phyloP scores from a whole-genome alignment of 2,888 invertebrate genomes.

The Omphaloscelis lunosa region DNA sequence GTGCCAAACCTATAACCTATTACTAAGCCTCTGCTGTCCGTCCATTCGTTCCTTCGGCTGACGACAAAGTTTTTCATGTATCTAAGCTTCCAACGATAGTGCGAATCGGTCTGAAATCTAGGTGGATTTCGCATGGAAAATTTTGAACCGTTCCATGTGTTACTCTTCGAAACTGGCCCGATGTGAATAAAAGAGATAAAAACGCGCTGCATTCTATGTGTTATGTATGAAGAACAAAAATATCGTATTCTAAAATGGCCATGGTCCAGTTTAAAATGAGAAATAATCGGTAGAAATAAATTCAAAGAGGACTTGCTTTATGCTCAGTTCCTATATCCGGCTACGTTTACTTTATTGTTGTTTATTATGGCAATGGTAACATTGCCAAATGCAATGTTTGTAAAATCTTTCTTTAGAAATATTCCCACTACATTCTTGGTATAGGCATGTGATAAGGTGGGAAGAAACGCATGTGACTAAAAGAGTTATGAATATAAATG shows the following conservation, averaged over 20 bases:
- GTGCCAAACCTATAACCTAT: too few species aligned
- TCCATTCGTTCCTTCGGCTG: too few species aligned
- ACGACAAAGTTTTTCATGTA: not conserved
- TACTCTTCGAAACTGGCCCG: slow-evolving; percentile 14
- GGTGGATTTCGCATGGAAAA: slow-evolving; percentile 21
- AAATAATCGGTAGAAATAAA: not conserved
- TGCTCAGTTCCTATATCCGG: not conserved
- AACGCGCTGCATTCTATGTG: not conserved
- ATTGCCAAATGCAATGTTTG: not conserved
- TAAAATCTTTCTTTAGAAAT: slow-evolving; percentile 5
- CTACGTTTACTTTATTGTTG: not conserved
- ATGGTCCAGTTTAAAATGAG: slow-evolving; percentile 6
- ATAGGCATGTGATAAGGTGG: too few species aligned
- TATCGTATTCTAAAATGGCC: not conserved
- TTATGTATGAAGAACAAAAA: not conserved
- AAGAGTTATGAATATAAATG: too few species aligned
- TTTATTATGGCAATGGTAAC: slow-evolving; percentile 17
- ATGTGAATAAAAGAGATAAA: slow-evolving; percentile 5
- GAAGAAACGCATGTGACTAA: too few species aligned
- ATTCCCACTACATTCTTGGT: not conserved
- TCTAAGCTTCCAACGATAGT: not conserved
- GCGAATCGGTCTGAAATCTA: slow-evolving; percentile 11
- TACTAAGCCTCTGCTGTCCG: too few species aligned
- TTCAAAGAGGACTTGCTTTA: not conserved
- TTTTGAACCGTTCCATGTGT: slow-evolving; percentile 23